Evolutionary conservation across 2,113 vertebrate genomes (phyloP).

Genomic region (Rousettus leschenaultii): DNA sequence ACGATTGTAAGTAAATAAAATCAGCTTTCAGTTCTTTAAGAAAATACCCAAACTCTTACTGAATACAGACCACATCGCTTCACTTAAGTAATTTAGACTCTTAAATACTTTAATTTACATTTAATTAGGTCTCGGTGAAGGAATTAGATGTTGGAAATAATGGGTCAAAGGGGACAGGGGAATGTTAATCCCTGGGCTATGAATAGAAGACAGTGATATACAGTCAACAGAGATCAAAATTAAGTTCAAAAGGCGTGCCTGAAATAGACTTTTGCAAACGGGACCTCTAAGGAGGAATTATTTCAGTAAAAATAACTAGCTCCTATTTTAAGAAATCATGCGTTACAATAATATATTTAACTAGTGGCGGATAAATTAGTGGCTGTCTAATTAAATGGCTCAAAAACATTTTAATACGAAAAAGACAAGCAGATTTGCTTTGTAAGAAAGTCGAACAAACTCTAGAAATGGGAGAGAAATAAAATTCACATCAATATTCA

Average conservation of each 20-base stretch:
- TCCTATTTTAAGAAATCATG: constrained; percentile 60
- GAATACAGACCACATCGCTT: not conserved
- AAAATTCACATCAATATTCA: not conserved
- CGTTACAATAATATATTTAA: constrained; percentile 53
- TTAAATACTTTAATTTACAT: constrained; percentile 64
- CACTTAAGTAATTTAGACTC: constrained; percentile 20
- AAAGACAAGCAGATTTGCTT: constrained; percentile 5
- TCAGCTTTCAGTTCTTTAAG: not conserved
- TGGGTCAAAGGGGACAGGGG: constrained; percentile 68
- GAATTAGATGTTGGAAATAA: constrained; percentile 57
- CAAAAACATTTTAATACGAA: not conserved
- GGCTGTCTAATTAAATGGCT: constrained; percentile 19
- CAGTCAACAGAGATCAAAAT: constrained; percentile 66
- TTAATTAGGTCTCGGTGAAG: constrained; percentile 60
- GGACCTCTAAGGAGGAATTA: constrained; percentile 57
- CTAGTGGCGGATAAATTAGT: constrained; percentile 46
- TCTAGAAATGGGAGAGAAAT: not conserved
- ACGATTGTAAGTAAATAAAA: not conserved
- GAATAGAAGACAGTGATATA: constrained; percentile 66
- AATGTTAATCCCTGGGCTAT: constrained; percentile 69
- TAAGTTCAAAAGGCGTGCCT: constrained; percentile 63
- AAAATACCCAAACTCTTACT: constrained; percentile 30
- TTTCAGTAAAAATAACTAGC: constrained; percentile 56
- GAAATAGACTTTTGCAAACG: constrained; percentile 69
- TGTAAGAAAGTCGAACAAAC: not conserved